Base-by-base conservation (phyloP, 2,797 vertebrate genomes). In the Tadarida brasiliensis region DNA sequence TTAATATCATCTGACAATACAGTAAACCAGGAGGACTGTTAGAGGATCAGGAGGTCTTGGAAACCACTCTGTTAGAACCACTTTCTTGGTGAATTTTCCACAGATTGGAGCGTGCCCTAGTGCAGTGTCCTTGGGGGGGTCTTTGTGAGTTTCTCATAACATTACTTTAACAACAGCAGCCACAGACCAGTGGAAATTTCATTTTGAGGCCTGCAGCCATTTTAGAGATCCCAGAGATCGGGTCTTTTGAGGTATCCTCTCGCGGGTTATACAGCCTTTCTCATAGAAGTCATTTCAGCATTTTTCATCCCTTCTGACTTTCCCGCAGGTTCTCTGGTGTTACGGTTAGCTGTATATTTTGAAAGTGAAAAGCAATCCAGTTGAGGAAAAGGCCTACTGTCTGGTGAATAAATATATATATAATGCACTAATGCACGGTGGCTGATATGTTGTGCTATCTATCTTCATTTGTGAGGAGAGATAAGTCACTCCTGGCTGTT, bases 391-490 rank as follows among this genome's bases (percentile, higher is more conserved):
- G 61, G 12, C 39, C 24, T 68, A 22, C 12, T 47, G 4, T 14
- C 76, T 94, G 82, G 57, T 24, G 80, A 78, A 73, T 80, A 93
- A 91, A 85, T 57, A 82, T 68, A 94, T 49, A 44, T 44, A 33
- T 24, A 81, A 74, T n/a, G 93, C 71, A 88, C 8, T 24, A 81
- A 74, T n/a, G 93, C 73, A 88, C 8, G 30, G 57, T 33, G 28
- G 4, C 15, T 92, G 26, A 39, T 86, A 8, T 83, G 86, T 94
- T 95, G 67, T 83, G 82, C 56, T 68, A 39, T 97, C 96, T 94
- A 67, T 97, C 90, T 95, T 97, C 30, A 61, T 63, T 95, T 97
- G 67, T 94, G 85, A 96, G 88, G 92, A 87, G 12, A 94, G 4
- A 49, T 68, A 96, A 96, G 49, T 90, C 84, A 76, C 54, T 97